Evolutionary conservation across 1,140 invertebrate species (phyloP), one percentile per base, ranked within the genome.

Genomic region (Pseudomyrmex concolor): DNA sequence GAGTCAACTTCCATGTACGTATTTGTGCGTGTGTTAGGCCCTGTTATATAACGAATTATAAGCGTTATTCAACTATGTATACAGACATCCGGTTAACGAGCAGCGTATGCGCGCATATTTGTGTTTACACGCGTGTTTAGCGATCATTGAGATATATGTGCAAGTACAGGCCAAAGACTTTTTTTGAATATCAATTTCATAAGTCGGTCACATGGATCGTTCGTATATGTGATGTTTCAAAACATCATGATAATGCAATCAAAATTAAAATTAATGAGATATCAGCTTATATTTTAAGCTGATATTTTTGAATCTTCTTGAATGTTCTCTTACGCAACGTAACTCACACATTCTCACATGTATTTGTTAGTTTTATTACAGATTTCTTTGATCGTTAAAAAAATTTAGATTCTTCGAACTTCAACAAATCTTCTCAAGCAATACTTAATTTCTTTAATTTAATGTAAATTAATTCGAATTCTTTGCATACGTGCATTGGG

Each of bases 1-100:
- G 86, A 84, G 62, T 86, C 84, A 78, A 84, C 67, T 76, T 54
- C 68, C 64, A 59, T 83, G 34, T 34, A 73, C 66, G 73, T 67
- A n/a, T n/a, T 64, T 59, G 25, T 64, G 34, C 54, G 57, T 43
- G 48, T 55, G 19, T 74, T 48, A n/a, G 34, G 72, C 59, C 54
- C 17, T 34, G 64, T 68, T 78, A 48, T 68, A 25, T 54, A 62
- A 60, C 71, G 45, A 43, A 25, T 55, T 50, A 67, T 64, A 70
- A 50, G 48, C 74, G 68, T 86, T 86, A 83, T 67, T 68, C 78
- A 67, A 86, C 71, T 70, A 72, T 63, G 67, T 67, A 63, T 76
- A 87, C 72, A 67, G 55, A 34, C 22, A 54, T 22, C 72, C 63
- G 73, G 64, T 87, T 87, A 87, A 87, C 66, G 80, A 86, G 80